Base-by-base conservation (phyloP, 2,797 vertebrate genomes). In the Coracias cyanogaster region DNA sequence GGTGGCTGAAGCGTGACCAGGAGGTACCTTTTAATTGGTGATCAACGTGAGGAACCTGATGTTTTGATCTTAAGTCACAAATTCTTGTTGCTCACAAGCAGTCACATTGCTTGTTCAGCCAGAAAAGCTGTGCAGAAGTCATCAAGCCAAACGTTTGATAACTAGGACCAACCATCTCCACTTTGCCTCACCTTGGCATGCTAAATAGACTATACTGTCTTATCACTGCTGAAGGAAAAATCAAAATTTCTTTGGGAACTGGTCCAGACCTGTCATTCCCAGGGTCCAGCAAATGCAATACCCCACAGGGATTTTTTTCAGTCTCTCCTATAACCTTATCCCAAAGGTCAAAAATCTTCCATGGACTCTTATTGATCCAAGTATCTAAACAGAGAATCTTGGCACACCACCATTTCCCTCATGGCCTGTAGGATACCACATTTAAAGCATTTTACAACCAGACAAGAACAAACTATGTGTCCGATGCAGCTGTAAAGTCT, bases 391-490 rank as follows among this genome's bases (percentile, higher is more conserved):
- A 71, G 37, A 70, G 26, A 83, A 86, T 21, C 35, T 60, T 66
- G 73, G 82, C 79, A 72, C 24, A 72, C 37, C n/a, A 84, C 62
- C 55, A 51, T 73, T 55, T 91, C 76, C 79, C n/a, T 93, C 37
- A 19, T 6, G 37, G 80, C 70, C 54, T 86, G 35, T 11, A 71
- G 73, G 54, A 89, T 39, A 82, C 51, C 48, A 65, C 1, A 6
- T 82, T 92, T 88, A 89, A 96, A 91, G 89, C 46, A 60, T 73
- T 90, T 94, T 90, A 84, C 87, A 90, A 65, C 43, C 70, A 92
- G 71, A 72, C 46, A 70, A 73, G 66, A 94, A 86, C n/a, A 82
- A 84, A 70, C 58, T 62, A 22, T 62, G 81, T 76, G 82, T 92
- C 86, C 85, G 46, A 31, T 15, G 33, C 31, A 90, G 83, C 57